Base-by-base conservation (phyloP, 1,140 invertebrate species). In the Neoseiulus cucumeris region DNA sequence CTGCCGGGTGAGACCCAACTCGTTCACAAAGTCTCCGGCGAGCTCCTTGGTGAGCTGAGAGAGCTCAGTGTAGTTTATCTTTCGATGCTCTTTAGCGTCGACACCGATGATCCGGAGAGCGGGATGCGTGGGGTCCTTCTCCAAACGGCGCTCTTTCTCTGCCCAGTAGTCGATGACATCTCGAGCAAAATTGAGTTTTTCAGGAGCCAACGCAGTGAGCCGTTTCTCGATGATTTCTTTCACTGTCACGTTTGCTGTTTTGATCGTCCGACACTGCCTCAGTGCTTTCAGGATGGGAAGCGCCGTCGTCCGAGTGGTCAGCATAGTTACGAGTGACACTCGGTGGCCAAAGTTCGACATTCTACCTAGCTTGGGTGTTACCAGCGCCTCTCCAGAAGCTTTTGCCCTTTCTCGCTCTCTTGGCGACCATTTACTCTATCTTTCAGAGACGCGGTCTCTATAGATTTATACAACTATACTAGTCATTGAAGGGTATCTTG, bases 161-260 rank as follows among this genome's bases (percentile, higher is more conserved):
- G 76, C 74, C 74, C 74, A 76, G 18, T 69, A 65, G 68, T 77
- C 75, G 66, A 78, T 70, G 7, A 76, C 72, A 72, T 78, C 75
- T 55, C 68, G 59, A 45, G 73, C 72, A 72, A 78, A 78, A 66
- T 78, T 78, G 65, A 73, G 77, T 44, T 74, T 72, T 68, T 74
- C 67, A 0, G 76, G 76, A 18, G 69, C 44, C 7, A 14, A 17
- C 1, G 25, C 51, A 2, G 22, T 33, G 4, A 59, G 17, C 22
- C 51, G 51, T 25, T 25, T n/a, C 25, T 59, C 51, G 4, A 59
- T 25, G 33, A 59, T 25, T 14, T 59, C 51, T 59, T 25, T 25
- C 14, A 59, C 51, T 17, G 14, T 59, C 25, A 59, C 33, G 14
- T 59, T 33, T 20, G 51, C 33, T 39, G 33, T 39, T 39, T 39